Conservation (phyloP, 2,113 vertebrate genomes). For the Zosterops hypoxanthus region DNA sequence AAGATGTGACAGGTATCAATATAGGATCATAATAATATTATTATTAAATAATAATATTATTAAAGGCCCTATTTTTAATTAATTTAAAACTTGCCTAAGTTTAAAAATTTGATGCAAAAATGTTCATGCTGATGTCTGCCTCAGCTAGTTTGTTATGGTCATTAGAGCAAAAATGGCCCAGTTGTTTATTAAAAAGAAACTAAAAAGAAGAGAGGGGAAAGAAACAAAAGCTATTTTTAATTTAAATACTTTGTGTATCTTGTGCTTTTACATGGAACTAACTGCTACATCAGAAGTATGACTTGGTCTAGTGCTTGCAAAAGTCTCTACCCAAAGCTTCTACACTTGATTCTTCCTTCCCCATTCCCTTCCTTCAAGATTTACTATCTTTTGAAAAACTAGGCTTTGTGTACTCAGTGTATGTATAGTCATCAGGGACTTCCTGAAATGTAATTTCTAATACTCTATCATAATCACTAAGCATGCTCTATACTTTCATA, state of each 20-base stretch:
- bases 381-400: background rate
- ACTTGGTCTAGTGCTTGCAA: background rate
- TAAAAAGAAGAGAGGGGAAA: rapidly evolving
- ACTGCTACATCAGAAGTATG: background rate
- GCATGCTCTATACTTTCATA: background rate
- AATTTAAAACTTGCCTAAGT: background rate
- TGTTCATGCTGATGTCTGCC: background rate
- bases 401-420: background rate
- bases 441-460: background rate
- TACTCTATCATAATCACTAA: background rate
- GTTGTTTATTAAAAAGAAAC: background rate
- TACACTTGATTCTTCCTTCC: background rate
- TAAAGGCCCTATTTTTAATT: background rate
- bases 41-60: background rate
- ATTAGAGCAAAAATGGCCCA: background rate
- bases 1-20: background rate
- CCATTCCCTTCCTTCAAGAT: background rate
- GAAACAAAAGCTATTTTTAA: background rate
- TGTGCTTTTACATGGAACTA: background rate
- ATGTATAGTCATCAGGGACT: background rate
- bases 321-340: background rate
- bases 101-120: background rate
- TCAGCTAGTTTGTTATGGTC: background rate
- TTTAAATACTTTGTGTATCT: background rate
- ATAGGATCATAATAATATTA: background rate